Percentiles rank a stretch among this genome's conserved stretches.
Evolutionary conservation across 2,113 vertebrate genomes (phyloP).

Genomic region (Gambusia affinis): DNA sequence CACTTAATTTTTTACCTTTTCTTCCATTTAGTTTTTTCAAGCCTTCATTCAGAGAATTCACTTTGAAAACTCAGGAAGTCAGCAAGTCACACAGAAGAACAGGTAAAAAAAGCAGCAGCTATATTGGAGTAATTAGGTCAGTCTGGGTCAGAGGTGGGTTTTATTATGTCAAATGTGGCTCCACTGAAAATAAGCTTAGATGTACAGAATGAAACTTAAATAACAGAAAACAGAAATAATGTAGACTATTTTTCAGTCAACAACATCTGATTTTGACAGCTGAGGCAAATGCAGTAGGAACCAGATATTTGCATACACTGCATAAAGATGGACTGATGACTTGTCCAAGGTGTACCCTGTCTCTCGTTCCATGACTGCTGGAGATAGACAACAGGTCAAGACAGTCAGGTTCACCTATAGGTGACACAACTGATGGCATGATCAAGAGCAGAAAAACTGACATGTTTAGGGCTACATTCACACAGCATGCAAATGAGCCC

Average conservation of each 20-base stretch:
- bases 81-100: neutral
- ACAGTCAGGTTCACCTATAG: too few species aligned
- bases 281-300: neutral
- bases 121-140: conserved; percentile 20
- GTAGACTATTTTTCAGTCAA: neutral
- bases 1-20: neutral
- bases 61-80: neutral
- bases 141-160: conserved; percentile 19
- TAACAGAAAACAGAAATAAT: neutral
- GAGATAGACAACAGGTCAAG: too few species aligned
- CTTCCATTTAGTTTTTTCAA: neutral
- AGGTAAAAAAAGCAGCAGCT: neutral
- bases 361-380: too few species aligned
- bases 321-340: neutral
- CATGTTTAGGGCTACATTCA: too few species aligned
- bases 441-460: too few species aligned
- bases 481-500: too few species aligned
- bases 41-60: neutral
- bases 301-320: neutral
- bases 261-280: neutral
- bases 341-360: too few species aligned
- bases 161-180: neutral
- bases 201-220: neutral
- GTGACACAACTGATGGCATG: too few species aligned
- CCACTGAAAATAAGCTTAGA: neutral